Evolutionary conservation across 2,888 invertebrate genomes (phyloP), one percentile per base, ranked within the genome.

Genomic region (Coenonympha arcania): DNA sequence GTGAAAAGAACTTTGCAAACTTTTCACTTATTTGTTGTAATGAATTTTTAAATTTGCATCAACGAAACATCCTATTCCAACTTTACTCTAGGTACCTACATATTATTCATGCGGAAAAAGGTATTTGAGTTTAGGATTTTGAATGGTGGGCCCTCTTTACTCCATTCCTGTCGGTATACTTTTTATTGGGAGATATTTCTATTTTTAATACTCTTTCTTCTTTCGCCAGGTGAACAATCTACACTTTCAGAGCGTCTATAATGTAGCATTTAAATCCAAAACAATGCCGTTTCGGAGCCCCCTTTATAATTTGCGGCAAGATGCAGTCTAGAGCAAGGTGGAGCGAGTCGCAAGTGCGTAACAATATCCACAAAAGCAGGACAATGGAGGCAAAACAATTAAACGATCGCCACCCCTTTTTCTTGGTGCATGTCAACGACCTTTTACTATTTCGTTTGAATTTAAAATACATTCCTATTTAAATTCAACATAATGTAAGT

Each of bases 331-430:
- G 55, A 65, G 68, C 67, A 78, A 78, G 72, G 76, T 77, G 73
- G 62, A 64, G 58, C 59, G 51, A 63, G 45, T 58, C 67, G 78
- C 82, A 83, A 84, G 82, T 83, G 79, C 67, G 59, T 69, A 65
- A 79, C 76, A 77, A 79, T 68, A 65, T 62, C 55, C 59, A 75
- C 66, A 79, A 78, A 69, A 68, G 64, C 24, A 47, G 63, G 54
- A 76, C 72, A 76, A 77, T 67, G 68, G 58, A 58, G 61, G 61
- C 55, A 62, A 71, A 76, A 76, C 71, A 72, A 69, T 64, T 60
- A 65, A 57, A 58, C 65, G 64, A 68, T 67, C 40, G 58, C 60
- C 60, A 58, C 59, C 56, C 69, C 72, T 76, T 73, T 73, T 69
- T 64, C 59, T 71, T 56, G 60, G 44, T 37, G 58, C 56, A 66